Evolutionary conservation across 1,140 invertebrate genomes (phyloP).

Genomic region (Medauroidea extradentata): DNA sequence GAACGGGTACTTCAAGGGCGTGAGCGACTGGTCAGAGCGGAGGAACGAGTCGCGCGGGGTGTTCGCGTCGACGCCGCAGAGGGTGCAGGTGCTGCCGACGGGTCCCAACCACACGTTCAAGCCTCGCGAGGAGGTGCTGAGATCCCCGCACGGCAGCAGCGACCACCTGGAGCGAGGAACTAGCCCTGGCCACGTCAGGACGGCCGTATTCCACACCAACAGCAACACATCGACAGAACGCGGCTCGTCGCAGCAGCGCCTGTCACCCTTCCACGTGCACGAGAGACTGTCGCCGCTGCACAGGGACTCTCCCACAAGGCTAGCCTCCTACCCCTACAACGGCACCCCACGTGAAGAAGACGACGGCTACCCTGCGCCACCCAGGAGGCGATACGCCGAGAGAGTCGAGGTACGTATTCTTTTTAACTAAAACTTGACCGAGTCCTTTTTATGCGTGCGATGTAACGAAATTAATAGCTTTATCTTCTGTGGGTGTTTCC

Average conservation of each 20-base stretch:
- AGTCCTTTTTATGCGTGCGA: no score
- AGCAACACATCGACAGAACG: neutral
- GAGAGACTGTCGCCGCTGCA: no score
- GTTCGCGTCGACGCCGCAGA: neutral
- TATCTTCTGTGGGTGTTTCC: no score
- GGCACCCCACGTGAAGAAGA: neutral
- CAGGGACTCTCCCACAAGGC: neutral
- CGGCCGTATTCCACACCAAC: neutral
- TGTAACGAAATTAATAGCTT: no score
- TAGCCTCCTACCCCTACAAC: neutral
- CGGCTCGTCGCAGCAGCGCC: neutral
- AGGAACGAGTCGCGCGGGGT: constrained; percentile 18
- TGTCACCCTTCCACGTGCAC: no score
- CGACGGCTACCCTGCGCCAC: constrained; percentile 31
- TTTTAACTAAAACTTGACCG: no score
- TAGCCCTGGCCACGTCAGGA: neutral
- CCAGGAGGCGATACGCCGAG: no score
- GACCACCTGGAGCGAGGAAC: neutral
- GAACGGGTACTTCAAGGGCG: constrained; percentile 42
- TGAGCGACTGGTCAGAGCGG: constrained; percentile 72
- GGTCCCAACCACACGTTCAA: constrained; percentile 30
- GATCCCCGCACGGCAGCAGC: no score
- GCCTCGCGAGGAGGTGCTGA: neutral
- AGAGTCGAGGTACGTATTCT: constrained; percentile 23
- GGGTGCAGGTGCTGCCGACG: constrained; percentile 28